A percentile compares a stretch with the other conserved stretches of the same genome.
Conservation (phyloP, 2,888 invertebrate genomes). For the Petrolisthes manimaculis region DNA sequence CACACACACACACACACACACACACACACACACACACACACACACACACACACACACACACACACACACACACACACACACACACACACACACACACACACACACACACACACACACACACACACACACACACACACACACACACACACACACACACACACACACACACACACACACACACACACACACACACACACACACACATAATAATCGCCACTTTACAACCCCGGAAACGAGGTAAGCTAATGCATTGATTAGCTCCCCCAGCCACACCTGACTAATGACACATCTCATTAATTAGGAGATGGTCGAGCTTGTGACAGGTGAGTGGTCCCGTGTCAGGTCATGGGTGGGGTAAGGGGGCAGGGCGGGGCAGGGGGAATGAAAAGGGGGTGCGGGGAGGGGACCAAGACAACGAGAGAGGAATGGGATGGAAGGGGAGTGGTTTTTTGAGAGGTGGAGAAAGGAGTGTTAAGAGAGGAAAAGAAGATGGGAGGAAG, state of each 20-base stretch:
- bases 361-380: neutral
- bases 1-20: no score
- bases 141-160: no score
- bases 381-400: neutral
- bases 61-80: no score
- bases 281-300: neutral
- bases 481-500: neutral
- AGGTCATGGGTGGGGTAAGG: neutral
- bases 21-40: no score
- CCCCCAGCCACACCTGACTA: neutral
- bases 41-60: no score
- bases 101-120: no score
- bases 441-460: neutral
- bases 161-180: no score
- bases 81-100: no score
- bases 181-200: no score
- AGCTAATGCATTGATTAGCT: neutral
- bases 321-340: conserved; percentile 2
- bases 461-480: neutral
- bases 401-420: neutral
- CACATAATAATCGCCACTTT: no score
- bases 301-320: no score
- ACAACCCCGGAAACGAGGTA: neutral
- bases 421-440: neutral
- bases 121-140: no score